Conservation (phyloP, 92 coral and sea anemone species). For the Zoanthus sociatus region DNA sequence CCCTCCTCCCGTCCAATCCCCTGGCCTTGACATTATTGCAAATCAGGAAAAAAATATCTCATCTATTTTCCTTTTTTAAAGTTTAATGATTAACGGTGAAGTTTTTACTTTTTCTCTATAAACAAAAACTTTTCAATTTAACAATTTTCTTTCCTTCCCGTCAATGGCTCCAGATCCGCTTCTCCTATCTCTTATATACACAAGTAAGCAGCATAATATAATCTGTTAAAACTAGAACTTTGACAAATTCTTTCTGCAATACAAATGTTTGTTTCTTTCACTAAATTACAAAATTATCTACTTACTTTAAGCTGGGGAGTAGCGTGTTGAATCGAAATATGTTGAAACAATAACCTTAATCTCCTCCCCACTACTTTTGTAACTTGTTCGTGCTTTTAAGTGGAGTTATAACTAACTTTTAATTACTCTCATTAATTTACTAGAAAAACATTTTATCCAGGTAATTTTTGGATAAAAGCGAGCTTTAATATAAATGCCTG, state of each 20-base stretch:
- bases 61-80: neutral
- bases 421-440: neutral
- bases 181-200: slow-evolving; percentile 12
- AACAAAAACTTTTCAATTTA: neutral
- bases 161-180: neutral
- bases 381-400: neutral
- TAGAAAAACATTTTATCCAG: neutral
- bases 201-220: neutral
- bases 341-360: neutral
- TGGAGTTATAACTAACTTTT: neutral
- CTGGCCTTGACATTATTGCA: neutral
- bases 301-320: neutral
- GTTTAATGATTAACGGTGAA: neutral
- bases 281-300: neutral
- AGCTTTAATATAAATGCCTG: neutral
- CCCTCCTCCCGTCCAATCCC: no score
- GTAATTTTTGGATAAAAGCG: neutral
- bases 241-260: neutral
- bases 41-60: neutral
- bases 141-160: neutral
- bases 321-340: neutral
- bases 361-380: neutral
- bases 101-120: neutral
- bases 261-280: neutral
- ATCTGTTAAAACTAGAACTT: neutral